phyloP scores from a whole-genome alignment of 2,888 invertebrate species.

The Nephrocerus scutellatus region DNA sequence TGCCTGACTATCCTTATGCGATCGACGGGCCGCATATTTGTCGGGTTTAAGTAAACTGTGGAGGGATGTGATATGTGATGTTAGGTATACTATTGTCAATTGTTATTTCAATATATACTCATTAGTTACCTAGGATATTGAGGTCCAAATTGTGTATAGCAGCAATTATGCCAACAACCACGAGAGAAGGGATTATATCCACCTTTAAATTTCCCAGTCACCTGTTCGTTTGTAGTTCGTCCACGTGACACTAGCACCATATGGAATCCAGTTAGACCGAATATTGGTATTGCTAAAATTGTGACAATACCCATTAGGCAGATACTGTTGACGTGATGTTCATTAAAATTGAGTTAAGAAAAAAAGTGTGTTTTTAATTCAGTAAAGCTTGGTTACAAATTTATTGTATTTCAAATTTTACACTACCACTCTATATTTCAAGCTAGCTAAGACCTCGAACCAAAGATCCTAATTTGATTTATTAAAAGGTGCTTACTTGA shows the following conservation, averaged over 20 bases:
- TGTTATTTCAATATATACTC: constrained; percentile 2
- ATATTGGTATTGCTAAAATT: constrained; percentile 89
- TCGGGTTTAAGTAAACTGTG: constrained; percentile 59
- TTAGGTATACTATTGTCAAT: neutral
- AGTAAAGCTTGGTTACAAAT: neutral
- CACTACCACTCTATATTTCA: no score
- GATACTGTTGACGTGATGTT: constrained; percentile 54
- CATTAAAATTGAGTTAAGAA: constrained; percentile 23
- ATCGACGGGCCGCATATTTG: constrained; percentile 60
- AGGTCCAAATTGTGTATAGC: constrained; percentile 91
- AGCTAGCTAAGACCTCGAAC: no score
- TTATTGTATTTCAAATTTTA: no score
- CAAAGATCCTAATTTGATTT: no score
- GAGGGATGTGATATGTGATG: constrained; percentile 6
- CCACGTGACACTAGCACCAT: constrained; percentile 93
- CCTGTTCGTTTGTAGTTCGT: constrained; percentile 98
- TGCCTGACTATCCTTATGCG: constrained; percentile 49
- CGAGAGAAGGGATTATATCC: constrained; percentile 97
- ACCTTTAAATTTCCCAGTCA: constrained; percentile 97
- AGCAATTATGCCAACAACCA: constrained; percentile 93
- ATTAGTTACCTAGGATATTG: constrained; percentile 85
- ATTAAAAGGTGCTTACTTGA: no score
- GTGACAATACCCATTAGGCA: constrained; percentile 87
- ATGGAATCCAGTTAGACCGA: constrained; percentile 97
- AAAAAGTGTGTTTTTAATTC: constrained; percentile 10